phyloP scores from a whole-genome alignment of 2,888 invertebrate genomes.

The Ichneumoninae sp. region DNA sequence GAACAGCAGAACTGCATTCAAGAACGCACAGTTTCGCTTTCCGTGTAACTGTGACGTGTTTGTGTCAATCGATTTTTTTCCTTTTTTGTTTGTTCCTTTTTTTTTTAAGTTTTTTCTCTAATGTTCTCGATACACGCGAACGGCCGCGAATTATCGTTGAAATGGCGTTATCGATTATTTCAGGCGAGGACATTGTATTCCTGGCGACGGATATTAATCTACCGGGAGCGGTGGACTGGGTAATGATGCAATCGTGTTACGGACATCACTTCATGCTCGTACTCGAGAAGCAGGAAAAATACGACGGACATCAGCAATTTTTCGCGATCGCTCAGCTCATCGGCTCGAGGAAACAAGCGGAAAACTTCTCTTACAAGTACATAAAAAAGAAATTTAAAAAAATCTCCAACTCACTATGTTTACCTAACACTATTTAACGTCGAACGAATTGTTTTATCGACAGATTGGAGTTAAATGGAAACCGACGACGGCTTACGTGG shows the following conservation, averaged over 20 bases:
- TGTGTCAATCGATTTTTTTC: conserved; percentile 22
- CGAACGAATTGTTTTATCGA: conserved; percentile 18
- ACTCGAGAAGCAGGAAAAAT: conserved; percentile 98
- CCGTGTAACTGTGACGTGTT: background rate
- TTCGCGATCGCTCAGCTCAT: conserved; percentile 99
- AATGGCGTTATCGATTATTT: conserved; percentile 46
- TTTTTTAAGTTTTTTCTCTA: background rate
- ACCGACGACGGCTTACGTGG: conserved; percentile 97
- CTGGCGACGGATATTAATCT: conserved; percentile 99
- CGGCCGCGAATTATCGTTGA: background rate
- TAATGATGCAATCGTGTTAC: conserved; percentile 99
- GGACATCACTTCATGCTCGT: conserved; percentile 99
- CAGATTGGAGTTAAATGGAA: conserved; percentile 98
- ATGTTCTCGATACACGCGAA: background rate
- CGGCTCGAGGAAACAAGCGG: conserved; percentile 99
- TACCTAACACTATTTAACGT: background rate
- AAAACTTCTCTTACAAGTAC: conserved; percentile 97
- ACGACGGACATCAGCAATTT: conserved; percentile 97
- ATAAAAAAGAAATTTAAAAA: conserved; percentile 60
- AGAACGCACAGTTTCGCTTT: background rate
- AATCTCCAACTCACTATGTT: background rate
- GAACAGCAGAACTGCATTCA: too few species aligned
- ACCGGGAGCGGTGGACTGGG: conserved; percentile 99
- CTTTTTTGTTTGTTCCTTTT: background rate
- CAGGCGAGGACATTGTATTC: conserved; percentile 99